These are phyloP conservation scores for Oreocharis arfaki DNA, from an alignment of 2,113 vertebrate genomes.

Conservation along the genomic window DNA sequence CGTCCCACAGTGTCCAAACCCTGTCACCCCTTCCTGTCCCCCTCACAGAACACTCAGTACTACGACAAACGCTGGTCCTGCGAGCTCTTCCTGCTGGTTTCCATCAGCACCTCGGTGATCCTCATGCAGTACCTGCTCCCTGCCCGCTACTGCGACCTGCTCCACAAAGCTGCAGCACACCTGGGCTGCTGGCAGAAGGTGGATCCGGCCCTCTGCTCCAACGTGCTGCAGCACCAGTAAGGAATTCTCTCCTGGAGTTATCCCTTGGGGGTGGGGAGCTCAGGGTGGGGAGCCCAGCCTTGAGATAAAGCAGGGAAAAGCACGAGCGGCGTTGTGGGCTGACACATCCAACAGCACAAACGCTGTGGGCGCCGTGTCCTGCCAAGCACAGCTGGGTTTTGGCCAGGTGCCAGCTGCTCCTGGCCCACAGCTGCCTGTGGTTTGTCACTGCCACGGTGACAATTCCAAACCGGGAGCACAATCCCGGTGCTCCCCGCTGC, in stretches of 20 bases:
- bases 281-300: neutral
- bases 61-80: conserved; percentile 98
- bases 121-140: conserved; percentile 94
- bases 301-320: neutral
- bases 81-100: conserved; percentile 96
- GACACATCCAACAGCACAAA: neutral
- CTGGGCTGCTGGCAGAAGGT: conserved; percentile 99
- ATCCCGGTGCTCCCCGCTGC: rapidly evolving
- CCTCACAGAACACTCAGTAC: conserved; percentile 91
- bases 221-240: conserved; percentile 95
- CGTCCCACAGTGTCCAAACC: rapidly evolving
- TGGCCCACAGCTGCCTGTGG: neutral
- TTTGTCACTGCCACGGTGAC: rapidly evolving
- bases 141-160: conserved; percentile 92
- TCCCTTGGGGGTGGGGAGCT: too few relatives aligned
- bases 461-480: neutral
- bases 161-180: conserved; percentile 95
- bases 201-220: conserved; percentile 93
- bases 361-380: rapidly evolving
- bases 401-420: neutral
- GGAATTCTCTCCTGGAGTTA: neutral
- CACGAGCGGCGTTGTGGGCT: neutral
- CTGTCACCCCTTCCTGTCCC: neutral
- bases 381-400: neutral
- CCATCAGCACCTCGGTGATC: conserved; percentile 92